These are phyloP conservation scores for Choreutis nemorana DNA, from an alignment of 2,888 invertebrate species.

Conservation along the genomic window DNA sequence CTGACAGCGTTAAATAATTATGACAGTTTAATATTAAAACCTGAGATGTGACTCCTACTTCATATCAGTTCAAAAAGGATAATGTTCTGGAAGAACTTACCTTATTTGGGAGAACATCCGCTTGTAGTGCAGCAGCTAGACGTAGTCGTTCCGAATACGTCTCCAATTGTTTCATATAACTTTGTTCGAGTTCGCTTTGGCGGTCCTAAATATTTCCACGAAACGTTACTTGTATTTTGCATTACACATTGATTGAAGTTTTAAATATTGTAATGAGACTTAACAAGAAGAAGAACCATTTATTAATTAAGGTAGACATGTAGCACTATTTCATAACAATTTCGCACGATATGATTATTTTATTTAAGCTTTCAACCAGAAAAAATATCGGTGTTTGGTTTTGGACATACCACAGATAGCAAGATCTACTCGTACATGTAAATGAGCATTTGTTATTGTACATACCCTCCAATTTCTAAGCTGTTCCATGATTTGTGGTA, in stretches of 20 bases:
- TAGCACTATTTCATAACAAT: no score
- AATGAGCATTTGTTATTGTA: background rate
- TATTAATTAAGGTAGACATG: no score
- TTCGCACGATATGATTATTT: no score
- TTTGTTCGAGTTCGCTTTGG: slow-evolving; percentile 34
- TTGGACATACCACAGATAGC: no score
- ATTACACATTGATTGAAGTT: no score
- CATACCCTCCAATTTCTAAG: slow-evolving; percentile 41
- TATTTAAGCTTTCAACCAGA: background rate
- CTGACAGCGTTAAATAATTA: slow-evolving; percentile 3
- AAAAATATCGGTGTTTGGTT: no score
- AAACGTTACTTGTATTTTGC: no score
- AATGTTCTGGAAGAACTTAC: no score
- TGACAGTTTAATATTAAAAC: background rate
- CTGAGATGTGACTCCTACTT: slow-evolving; percentile 3
- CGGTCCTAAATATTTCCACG: slow-evolving; percentile 29
- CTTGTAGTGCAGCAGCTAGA: slow-evolving; percentile 48
- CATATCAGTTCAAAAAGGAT: no score
- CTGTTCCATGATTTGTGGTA: slow-evolving; percentile 34
- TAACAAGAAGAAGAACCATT: slow-evolving; percentile 6
- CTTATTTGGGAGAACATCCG: slow-evolving; percentile 41
- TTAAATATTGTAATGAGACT: background rate
- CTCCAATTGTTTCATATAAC: slow-evolving; percentile 34
- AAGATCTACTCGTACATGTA: no score
- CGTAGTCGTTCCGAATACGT: slow-evolving; percentile 41